Evolutionary conservation across 2,797 vertebrate species (phyloP).

Genomic region (Lithobates pipiens): DNA sequence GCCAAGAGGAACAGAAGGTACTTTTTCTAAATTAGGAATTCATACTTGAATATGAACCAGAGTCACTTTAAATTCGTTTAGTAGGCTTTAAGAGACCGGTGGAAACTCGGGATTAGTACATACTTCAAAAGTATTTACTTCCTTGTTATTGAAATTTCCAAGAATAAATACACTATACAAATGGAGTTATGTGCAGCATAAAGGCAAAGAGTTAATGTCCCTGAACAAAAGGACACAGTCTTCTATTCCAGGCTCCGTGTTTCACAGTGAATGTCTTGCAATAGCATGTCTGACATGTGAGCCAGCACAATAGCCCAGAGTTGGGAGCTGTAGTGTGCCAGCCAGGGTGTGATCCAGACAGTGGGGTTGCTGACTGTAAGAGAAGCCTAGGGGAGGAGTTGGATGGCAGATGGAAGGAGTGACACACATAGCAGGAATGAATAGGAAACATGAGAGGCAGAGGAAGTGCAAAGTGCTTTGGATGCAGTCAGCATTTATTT

Average conservation of each 20-base stretch:
- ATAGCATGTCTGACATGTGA: constrained; percentile 33
- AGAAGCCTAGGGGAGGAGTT: constrained; percentile 29
- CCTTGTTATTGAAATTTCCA: not conserved
- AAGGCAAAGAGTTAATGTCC: constrained; percentile 25
- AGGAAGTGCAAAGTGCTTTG: constrained; percentile 29
- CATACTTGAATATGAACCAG: too few relatives aligned
- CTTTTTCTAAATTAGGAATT: too few relatives aligned
- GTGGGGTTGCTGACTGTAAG: constrained; percentile 22
- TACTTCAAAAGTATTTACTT: too few relatives aligned
- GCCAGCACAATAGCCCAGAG: constrained; percentile 36
- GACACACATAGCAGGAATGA: constrained; percentile 54
- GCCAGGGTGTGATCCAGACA: constrained; percentile 51
- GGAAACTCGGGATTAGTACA: too few relatives aligned
- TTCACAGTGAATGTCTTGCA: constrained; percentile 23
- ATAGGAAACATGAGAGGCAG: constrained; percentile 42
- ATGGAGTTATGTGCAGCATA: not conserved
- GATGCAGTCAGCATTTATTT: constrained; percentile 27
- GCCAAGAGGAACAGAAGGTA: too few relatives aligned
- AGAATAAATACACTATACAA: not conserved
- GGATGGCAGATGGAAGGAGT: constrained; percentile 36
- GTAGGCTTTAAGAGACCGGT: too few relatives aligned
- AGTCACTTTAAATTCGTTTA: too few relatives aligned
- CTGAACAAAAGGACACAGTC: constrained; percentile 31
- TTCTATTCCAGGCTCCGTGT: constrained; percentile 17
- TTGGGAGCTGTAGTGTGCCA: constrained; percentile 23